Evolutionary conservation across 2,888 invertebrate genomes (phyloP).

Genomic region (Incurvaria masculella): DNA sequence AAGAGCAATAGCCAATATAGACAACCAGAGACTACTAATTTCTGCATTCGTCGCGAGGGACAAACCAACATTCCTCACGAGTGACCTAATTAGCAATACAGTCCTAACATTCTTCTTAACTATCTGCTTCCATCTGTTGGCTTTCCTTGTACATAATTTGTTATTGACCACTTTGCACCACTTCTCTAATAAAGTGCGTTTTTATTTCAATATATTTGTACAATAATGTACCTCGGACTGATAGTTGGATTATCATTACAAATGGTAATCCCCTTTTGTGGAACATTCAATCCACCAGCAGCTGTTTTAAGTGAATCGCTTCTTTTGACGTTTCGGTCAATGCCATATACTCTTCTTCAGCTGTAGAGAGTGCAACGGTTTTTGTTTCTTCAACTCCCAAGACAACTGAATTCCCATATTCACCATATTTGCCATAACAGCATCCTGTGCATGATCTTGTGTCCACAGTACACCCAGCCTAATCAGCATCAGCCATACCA

Average conservation of each 20-base stretch:
- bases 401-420: conserved; percentile 9
- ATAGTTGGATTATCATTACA: conserved; percentile 2
- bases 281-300: not conserved
- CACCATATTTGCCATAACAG: not conserved
- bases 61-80: too few species aligned
- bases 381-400: conserved; percentile 17
- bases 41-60: too few species aligned
- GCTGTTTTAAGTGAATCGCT: conserved; percentile 10
- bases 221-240: not conserved
- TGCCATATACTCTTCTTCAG: conserved; percentile 17
- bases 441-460: not conserved
- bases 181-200: not conserved
- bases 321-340: conserved; percentile 15
- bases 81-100: too few species aligned
- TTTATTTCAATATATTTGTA: not conserved
- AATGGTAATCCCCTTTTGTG: not conserved
- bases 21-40: too few species aligned
- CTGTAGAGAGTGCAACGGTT: conserved; percentile 16
- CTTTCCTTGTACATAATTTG: not conserved
- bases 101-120: too few species aligned
- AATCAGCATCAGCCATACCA: not conserved
- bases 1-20: too few species aligned
- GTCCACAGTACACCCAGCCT: not conserved
- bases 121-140: not conserved
- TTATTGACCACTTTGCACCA: not conserved